Percentiles rank a stretch among this genome's conserved stretches.
These are phyloP conservation scores for Drosophila neoperkinsi DNA, from an alignment of 2,888 invertebrate genomes.

Conservation along the genomic window DNA sequence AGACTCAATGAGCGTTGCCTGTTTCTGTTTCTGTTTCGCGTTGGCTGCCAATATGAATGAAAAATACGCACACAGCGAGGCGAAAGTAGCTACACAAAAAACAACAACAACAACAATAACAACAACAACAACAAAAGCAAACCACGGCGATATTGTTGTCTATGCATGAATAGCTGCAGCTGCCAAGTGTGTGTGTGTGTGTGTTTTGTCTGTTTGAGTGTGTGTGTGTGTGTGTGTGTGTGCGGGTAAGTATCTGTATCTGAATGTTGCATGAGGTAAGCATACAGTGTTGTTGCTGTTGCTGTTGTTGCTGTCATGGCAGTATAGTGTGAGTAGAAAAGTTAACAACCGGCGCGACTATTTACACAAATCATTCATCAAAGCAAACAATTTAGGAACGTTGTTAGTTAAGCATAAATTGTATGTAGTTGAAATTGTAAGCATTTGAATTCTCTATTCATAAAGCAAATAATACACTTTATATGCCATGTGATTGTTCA, in stretches of 20 bases:
- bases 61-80: constrained; percentile 72
- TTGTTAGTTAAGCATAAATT: background rate
- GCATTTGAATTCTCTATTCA: background rate
- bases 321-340: constrained; percentile 59
- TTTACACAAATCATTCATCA: constrained; percentile 33
- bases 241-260: constrained; percentile 50
- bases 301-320: constrained; percentile 23
- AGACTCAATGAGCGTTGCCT: constrained; percentile 55
- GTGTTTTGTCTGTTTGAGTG: constrained; percentile 21
- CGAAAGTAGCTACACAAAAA: constrained; percentile 55
- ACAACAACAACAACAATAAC: background rate
- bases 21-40: constrained; percentile 48
- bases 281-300: constrained; percentile 59
- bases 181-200: constrained; percentile 50
- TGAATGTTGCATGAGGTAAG: constrained; percentile 79
- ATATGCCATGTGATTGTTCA: background rate
- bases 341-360: constrained; percentile 48
- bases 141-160: constrained; percentile 47
- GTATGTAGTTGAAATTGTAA: background rate
- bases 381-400: background rate
- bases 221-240: constrained; percentile 29
- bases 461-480: background rate
- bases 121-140: constrained; percentile 15
- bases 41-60: constrained; percentile 77
- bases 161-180: constrained; percentile 72